Evolutionary conservation across 2,888 invertebrate genomes (phyloP).

Genomic region (Hylaea fasciaria): DNA sequence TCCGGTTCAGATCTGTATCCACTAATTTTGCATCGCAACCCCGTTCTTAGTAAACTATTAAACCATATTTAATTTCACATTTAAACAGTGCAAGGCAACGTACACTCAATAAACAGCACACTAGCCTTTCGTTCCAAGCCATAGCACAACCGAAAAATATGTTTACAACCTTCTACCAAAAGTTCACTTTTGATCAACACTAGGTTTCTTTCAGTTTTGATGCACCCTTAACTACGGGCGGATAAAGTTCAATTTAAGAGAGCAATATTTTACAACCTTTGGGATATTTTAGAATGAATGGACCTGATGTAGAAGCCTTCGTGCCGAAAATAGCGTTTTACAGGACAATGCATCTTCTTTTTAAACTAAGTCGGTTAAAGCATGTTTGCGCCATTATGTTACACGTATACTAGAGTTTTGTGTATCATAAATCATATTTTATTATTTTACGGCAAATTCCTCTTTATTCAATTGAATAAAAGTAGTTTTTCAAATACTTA

Average conservation of each 20-base stretch:
- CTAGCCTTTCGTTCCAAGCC: conserved; percentile 60
- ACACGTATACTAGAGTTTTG: conserved; percentile 51
- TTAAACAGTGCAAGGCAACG: conserved; percentile 73
- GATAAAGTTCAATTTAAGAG: conserved; percentile 27
- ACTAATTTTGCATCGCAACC: conserved; percentile 60
- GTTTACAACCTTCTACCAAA: conserved; percentile 1
- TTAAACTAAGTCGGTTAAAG: conserved; percentile 64
- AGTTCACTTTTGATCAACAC: conserved; percentile 21
- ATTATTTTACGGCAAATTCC: not conserved
- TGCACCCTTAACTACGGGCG: conserved; percentile 3
- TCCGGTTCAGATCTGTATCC: conserved; percentile 1
- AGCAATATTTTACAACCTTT: conserved; percentile 42
- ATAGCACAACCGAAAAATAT: conserved; percentile 37
- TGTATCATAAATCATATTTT: conserved; percentile 48
- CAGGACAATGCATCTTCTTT: conserved; percentile 77
- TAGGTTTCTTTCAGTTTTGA: conserved; percentile 9
- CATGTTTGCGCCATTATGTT: conserved; percentile 53
- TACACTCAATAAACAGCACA: conserved; percentile 72
- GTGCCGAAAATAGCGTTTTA: conserved; percentile 82
- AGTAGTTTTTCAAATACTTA: not conserved
- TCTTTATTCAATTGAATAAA: conserved; percentile 6
- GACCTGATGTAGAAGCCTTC: conserved; percentile 73
- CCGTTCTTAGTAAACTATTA: conserved; percentile 76
- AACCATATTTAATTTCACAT: conserved; percentile 77
- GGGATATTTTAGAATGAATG: conserved; percentile 64